Base-by-base conservation (phyloP, 1,140 invertebrate genomes). In the Galendromus occidentalis region DNA sequence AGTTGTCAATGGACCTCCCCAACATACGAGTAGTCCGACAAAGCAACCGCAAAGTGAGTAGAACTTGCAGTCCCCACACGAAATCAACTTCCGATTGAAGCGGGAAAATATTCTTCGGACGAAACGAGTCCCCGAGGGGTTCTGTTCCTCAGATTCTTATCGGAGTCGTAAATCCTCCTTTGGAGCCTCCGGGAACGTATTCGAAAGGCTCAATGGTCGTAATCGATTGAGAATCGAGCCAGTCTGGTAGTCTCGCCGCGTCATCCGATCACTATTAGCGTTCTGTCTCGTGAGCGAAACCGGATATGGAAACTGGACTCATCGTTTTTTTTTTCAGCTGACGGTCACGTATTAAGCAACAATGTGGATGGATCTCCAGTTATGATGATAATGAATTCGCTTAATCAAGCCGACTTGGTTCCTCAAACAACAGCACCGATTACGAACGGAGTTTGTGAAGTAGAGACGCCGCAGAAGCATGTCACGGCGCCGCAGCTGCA, bases 371-470 rank as follows among this genome's bases (percentile, higher is more conserved):
- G 33, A 59, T 28, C 66, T 65, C 44, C 47, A 25, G 33, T 28
- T 18, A 65, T 65, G 42, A 22, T 64, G 30, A 65, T 65, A 17
- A 18, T 66, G 55, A 42, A 65, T 7, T 47, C 20, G n/a, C 28
- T 42, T 29, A 20, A 28, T 66, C 22, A 22, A 22, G 22, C 41
- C 64, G 18, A 22, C n/a, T 7, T 29, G 29, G 64, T 42, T 66
- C 69, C 29, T 72, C 71, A 42, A 66, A 68, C 41, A 65, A 68
- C 39, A 72, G 70, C 68, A 66, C n/a, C 68, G 22, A 29, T 44
- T 12, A n/a, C 70, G 7, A 70, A 68, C 63, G 68, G 68, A 9
- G 33, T 39, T 39, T 39, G 33, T 39, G 33, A 39, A 39, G 33
- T 39, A 9, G 33, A 39, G 33, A 39, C 22, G 51, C 25, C 51